phyloP scores from a whole-genome alignment of 2,888 invertebrate species.

The Erpobdella octoculata region DNA sequence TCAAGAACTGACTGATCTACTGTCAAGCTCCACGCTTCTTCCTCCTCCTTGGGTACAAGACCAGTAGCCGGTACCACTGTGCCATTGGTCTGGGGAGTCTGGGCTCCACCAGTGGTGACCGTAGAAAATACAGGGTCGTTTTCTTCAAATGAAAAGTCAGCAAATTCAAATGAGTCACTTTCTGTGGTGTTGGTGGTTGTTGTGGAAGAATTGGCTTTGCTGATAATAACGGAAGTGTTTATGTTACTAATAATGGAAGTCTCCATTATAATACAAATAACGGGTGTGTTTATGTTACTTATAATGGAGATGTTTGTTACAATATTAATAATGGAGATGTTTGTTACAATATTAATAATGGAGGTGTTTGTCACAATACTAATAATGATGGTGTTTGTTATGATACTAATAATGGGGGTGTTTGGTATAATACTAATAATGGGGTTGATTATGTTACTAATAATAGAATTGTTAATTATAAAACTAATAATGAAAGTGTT shows the following conservation, averaged over 20 bases:
- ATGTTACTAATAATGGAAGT: not conserved
- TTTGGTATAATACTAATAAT: not conserved
- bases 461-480: too few species aligned
- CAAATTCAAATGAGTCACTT: not conserved
- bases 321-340: not conserved
- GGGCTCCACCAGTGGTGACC: not conserved
- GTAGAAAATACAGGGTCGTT: not conserved
- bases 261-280: not conserved
- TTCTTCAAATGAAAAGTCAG: not conserved
- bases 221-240: not conserved
- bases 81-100: not conserved
- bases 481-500: too few species aligned
- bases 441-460: too few species aligned
- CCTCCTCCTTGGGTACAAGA: constrained; percentile 66
- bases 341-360: not conserved
- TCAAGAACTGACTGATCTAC: constrained; percentile 67
- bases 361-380: not conserved
- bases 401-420: not conserved
- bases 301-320: not conserved
- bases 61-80: not conserved
- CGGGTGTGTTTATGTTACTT: not conserved
- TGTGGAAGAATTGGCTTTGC: not conserved
- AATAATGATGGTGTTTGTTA: not conserved
- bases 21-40: constrained; percentile 87
- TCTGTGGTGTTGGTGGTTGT: not conserved